These are phyloP conservation scores for Lobophora halterata DNA, from an alignment of 2,888 invertebrate species.

Conservation along the genomic window DNA sequence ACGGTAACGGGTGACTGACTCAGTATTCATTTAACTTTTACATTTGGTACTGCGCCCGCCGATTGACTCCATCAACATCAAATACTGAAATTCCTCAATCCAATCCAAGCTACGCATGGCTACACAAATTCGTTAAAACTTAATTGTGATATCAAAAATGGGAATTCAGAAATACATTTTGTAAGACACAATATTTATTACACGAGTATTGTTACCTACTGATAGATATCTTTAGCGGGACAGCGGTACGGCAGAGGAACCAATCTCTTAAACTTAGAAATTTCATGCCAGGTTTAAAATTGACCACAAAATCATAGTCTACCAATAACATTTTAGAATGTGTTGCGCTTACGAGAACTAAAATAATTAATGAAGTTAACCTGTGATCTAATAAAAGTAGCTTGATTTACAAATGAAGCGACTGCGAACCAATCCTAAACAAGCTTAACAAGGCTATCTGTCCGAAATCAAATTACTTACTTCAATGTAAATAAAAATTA, in stretches of 20 bases:
- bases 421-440: conserved; percentile 15
- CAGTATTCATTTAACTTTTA: conserved; percentile 9
- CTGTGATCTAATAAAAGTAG: conserved; percentile 3
- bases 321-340: too few species aligned
- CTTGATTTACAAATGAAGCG: conserved; percentile 8
- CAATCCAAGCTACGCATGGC: conserved; percentile 18
- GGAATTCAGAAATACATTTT: too few species aligned
- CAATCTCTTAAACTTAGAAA: too few species aligned
- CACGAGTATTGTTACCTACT: too few species aligned
- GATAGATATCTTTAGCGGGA: too few species aligned
- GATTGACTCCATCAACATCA: conserved; percentile 6
- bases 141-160: not conserved
- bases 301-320: too few species aligned
- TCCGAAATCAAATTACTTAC: conserved; percentile 31
- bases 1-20: too few species aligned
- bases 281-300: too few species aligned
- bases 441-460: conserved; percentile 15
- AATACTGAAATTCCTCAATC: conserved; percentile 15
- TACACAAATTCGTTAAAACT: conserved; percentile 22
- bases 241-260: too few species aligned
- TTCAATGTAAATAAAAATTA: conserved; percentile 31
- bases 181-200: too few species aligned
- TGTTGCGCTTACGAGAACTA: too few species aligned
- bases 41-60: not conserved
- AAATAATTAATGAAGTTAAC: too few species aligned